Conservation (phyloP, 2,113 vertebrate species). For the Hypomesus transpacificus region DNA sequence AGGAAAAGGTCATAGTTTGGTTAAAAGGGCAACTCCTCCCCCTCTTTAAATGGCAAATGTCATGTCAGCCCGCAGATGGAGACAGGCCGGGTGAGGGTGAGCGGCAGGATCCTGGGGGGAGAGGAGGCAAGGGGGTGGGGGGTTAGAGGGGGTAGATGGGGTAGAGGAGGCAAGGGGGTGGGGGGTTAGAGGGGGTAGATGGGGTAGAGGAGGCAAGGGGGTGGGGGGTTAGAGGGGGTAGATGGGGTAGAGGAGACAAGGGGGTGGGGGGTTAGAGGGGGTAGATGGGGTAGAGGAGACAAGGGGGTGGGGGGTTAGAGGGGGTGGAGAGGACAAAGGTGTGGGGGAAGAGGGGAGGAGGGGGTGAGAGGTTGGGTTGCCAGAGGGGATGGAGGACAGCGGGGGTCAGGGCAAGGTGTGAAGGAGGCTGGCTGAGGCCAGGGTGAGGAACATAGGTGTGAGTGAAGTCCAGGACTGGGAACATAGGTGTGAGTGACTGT, state of each 20-base stretch:
- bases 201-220: no score
- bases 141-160: background rate
- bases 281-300: conserved; percentile 1
- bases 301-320: background rate
- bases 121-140: background rate
- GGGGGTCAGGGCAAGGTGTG: conserved; percentile 42
- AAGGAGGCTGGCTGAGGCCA: conserved; percentile 41
- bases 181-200: background rate
- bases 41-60: conserved; percentile 64
- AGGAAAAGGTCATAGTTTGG: conserved; percentile 66
- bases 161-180: background rate
- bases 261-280: background rate
- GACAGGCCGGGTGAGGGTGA: conserved; percentile 2
- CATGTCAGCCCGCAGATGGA: conserved; percentile 42
- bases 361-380: conserved; percentile 22
- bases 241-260: background rate
- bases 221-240: background rate
- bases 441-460: conserved; percentile 4
- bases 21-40: conserved; percentile 41
- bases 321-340: background rate
- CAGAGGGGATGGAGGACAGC: background rate
- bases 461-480: no score
- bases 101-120: conserved; percentile 14
- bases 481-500: no score
- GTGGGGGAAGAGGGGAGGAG: conserved; percentile 5